Base-by-base conservation (phyloP, 2,113 vertebrate species). In the Tautogolabrus adspersus region DNA sequence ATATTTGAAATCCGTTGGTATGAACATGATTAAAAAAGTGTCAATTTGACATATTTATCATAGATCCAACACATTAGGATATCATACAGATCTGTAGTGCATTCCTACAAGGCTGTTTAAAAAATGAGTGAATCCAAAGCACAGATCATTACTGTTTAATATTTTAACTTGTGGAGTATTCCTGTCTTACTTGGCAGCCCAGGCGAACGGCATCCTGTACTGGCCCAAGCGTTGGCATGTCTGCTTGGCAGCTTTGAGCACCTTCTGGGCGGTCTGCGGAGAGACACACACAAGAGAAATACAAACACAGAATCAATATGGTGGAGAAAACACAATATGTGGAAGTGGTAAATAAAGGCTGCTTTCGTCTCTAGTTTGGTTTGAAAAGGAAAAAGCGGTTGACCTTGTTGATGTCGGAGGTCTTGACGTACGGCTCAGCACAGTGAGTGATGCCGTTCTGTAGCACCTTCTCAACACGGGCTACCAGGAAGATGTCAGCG, bases 151-250 rank as follows among this genome's bases (percentile, higher is more conserved):
- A 15, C 38, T 6, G 21, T 7, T 9, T 21, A 7, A 0, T 12
- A 30, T 42, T 59, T 47, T 75, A 16, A 70, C 46, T 75, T 11
- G 10, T 62, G 19, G 65, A 51, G 46, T 63, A 19, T 61, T 67
- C 26, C 38, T 0, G 37, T 92, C 96, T 93, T 88, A 99, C 98
- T 98, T 98, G 91, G 96, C 96, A 44, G 97, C 97, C 98, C 98
- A 99, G 77, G 96, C 97, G 0, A 99, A 99, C 1, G 98, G 97
- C 98, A 99, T 99, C 90, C 96, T 91, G 94, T 98, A 99, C 77
- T 96, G 96, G 67, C 97, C 96, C 74, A 99, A 92, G 40, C 96
- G 95, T 65, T 96, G 96, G 87, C 98, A 99, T 11, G 96, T 96
- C 94, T 97, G 96, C 88, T 95, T 98, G 67, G 97, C 97, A 81